A percentile compares a stretch with the other conserved stretches of the same genome.
These are phyloP conservation scores for Drosophila bifasciata DNA, from an alignment of 1,140 invertebrate species.

Conservation along the genomic window DNA sequence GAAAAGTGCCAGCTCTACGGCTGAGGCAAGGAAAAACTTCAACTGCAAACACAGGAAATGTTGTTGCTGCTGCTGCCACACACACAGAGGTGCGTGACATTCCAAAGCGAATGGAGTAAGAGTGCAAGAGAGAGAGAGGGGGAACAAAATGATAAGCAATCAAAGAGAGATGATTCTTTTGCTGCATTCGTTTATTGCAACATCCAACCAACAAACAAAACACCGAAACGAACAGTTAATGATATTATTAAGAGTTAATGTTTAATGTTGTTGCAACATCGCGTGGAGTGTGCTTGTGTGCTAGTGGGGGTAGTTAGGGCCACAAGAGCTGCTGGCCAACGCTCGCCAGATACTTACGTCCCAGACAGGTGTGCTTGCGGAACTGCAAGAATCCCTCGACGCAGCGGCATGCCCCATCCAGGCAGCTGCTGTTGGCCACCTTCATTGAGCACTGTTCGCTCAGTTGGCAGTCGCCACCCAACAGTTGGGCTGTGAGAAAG, in stretches of 20 bases:
- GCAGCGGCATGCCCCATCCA: slow-evolving; percentile 90
- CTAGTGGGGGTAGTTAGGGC: too few relatives aligned
- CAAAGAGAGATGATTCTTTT: slow-evolving; percentile 53
- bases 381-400: slow-evolving; percentile 92
- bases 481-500: slow-evolving; percentile 87
- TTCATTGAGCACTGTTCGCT: slow-evolving; percentile 91
- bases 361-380: slow-evolving; percentile 93
- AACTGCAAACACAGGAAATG: slow-evolving; percentile 54
- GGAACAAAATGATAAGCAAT: slow-evolving; percentile 47
- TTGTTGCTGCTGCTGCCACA: slow-evolving; percentile 18
- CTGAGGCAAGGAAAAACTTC: slow-evolving; percentile 61
- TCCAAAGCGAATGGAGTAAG: slow-evolving; percentile 15
- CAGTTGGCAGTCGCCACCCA: slow-evolving; percentile 90
- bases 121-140: neutral
- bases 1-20: slow-evolving; percentile 36
- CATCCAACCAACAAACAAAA: slow-evolving; percentile 41
- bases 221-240: slow-evolving; percentile 57
- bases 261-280: slow-evolving; percentile 28
- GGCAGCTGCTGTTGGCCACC: slow-evolving; percentile 91
- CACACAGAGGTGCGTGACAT: slow-evolving; percentile 55
- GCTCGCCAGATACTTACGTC: slow-evolving; percentile 89
- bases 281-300: neutral
- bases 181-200: slow-evolving; percentile 67
- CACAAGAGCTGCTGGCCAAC: slow-evolving; percentile 61
- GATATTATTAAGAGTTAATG: slow-evolving; percentile 36